Base-by-base conservation (phyloP, 1,140 invertebrate genomes). In the Marisa cornuarietis region DNA sequence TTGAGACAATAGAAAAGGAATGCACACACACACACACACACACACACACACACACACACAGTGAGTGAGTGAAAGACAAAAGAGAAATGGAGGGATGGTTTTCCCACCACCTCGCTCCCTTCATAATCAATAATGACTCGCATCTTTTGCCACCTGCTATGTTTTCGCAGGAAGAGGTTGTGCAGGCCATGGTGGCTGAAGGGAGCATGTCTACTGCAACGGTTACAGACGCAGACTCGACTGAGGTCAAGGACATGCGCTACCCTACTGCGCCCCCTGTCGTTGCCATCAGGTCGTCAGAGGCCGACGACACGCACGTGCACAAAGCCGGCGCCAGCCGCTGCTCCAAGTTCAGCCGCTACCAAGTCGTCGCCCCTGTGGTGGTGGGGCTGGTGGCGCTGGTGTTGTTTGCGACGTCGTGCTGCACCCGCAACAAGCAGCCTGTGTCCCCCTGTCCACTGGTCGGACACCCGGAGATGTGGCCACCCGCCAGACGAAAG, bases 351-450 rank as follows among this genome's bases (percentile, higher is more conserved):
- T 63, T 76, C 20, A 68, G 42, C 42, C 71, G 69, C 42, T 78
- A 81, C 63, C 65, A 83, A 74, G 13, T 80, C 14, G 31, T 80
- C 9, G 74, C 68, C 3, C 58, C 72, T 20, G 8, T 80, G 14
- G 74, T 80, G 54, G 22, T 82, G 22, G 54, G 68, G 69, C 69
- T 66, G n/a, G 61, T 84, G 18, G 51, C 58, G 73, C 20, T 65
- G 22, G 69, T 79, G 26, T 13, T 73, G 42, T 22, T 81, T n/a
- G 66, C 65, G 71, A 24, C 54, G 71, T 66, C 68, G 71, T 58
- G 61, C 71, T 24, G 80, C 65, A 66, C 63, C 16, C 61, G 24
- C 79, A n/a, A 26, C 61, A n/a, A 81, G 61, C 51, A 73, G 4
- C 72, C 78, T 61, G 63, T 75, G 31, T 58, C 62, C 26, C 42